Percentiles rank a stretch among this genome's conserved stretches.
These are phyloP conservation scores for Parascotia fuliginaria DNA, from an alignment of 2,888 invertebrate species.

Conservation along the genomic window DNA sequence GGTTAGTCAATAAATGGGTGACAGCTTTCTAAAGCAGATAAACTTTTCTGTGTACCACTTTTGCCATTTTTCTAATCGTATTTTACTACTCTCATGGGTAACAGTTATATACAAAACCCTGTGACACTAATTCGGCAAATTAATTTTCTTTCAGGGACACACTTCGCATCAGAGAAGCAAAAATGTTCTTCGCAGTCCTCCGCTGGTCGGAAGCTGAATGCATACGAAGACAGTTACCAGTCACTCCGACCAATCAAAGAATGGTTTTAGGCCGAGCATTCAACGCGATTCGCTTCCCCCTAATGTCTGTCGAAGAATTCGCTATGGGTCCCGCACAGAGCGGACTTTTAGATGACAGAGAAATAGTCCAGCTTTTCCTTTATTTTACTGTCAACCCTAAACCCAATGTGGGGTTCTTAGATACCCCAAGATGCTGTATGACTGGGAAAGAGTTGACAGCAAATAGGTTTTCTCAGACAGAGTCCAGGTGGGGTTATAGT, in stretches of 20 bases:
- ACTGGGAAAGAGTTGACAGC: conserved; percentile 92
- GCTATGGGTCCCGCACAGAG: conserved; percentile 91
- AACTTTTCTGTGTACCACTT: no score
- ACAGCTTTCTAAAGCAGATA: no score
- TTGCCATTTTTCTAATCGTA: no score
- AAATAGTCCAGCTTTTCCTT: conserved; percentile 90
- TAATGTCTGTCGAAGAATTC: conserved; percentile 95
- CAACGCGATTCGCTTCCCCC: conserved; percentile 91
- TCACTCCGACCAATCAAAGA: conserved; percentile 89
- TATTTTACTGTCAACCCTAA: conserved; percentile 92
- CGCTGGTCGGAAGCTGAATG: conserved; percentile 93
- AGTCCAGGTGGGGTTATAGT: conserved; percentile 93
- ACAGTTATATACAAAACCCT: no score
- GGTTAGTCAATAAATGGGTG: no score
- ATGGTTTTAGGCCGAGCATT: conserved; percentile 89
- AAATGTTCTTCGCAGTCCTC: conserved; percentile 90
- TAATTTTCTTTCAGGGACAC: conserved; percentile 86
- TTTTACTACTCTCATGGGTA: no score
- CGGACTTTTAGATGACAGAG: conserved; percentile 90
- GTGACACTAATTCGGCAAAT: no score
- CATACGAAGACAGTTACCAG: conserved; percentile 87
- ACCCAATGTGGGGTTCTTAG: conserved; percentile 89
- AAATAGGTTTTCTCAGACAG: conserved; percentile 90
- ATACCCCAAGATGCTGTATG: conserved; percentile 91
- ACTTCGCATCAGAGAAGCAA: conserved; percentile 91